phyloP scores from a whole-genome alignment of 2,888 invertebrate species.

The Timema podura region DNA sequence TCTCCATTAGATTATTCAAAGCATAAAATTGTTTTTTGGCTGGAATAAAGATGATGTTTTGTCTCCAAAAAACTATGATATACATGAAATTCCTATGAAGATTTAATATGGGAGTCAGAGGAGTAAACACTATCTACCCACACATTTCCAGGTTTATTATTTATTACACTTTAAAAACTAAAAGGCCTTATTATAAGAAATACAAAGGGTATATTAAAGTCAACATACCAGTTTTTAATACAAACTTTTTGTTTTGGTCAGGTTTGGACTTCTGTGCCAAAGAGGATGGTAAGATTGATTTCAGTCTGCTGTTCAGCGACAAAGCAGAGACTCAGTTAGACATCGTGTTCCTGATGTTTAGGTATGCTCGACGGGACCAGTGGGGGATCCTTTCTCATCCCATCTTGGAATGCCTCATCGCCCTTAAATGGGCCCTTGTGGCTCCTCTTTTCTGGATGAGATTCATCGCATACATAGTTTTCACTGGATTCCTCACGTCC shows the following conservation, averaged over 20 bases:
- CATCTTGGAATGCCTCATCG: constrained; percentile 13
- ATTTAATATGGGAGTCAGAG: no score
- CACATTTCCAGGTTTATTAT: no score
- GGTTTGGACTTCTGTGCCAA: constrained; percentile 10
- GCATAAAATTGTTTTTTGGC: no score
- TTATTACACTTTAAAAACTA: no score
- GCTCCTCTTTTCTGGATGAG: constrained; percentile 10
- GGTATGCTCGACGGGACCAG: neutral
- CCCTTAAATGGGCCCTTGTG: constrained; percentile 1
- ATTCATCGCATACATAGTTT: constrained; percentile 2
- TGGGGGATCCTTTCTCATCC: constrained; percentile 4
- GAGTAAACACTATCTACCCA: no score
- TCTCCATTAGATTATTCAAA: no score
- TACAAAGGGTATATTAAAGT: no score
- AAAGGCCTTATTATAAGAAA: no score
- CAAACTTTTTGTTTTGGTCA: neutral
- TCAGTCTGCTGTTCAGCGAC: neutral
- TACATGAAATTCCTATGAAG: no score
- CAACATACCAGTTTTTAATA: no score
- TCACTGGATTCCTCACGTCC: neutral
- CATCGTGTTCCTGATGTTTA: constrained; percentile 5
- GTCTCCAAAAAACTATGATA: no score
- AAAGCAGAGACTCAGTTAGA: neutral
- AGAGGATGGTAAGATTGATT: constrained; percentile 1
- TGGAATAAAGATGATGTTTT: no score